Percentiles rank a stretch among this genome's conserved stretches.
phyloP scores from a whole-genome alignment of 1,140 invertebrate species.

The Neodiprion fabricii region DNA sequence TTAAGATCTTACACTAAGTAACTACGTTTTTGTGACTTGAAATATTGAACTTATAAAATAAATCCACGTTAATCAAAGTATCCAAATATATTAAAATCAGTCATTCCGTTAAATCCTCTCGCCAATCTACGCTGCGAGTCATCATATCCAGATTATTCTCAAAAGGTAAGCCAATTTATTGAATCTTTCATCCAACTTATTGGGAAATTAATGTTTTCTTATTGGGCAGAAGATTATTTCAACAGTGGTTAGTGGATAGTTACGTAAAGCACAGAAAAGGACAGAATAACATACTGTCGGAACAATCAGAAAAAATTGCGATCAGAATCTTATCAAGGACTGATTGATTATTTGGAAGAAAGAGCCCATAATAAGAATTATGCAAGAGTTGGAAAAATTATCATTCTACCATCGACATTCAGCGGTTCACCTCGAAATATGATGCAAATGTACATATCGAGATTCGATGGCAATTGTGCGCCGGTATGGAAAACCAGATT shows the following conservation, averaged over 20 bases:
- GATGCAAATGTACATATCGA: slow-evolving; percentile 48
- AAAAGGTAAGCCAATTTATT: no score
- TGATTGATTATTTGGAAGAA: slow-evolving; percentile 26
- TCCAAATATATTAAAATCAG: no score
- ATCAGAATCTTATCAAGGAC: slow-evolving; percentile 20
- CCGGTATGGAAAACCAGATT: slow-evolving; percentile 48
- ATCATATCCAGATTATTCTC: no score
- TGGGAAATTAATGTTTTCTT: slow-evolving; percentile 4
- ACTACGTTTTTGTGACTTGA: no score
- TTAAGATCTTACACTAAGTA: no score
- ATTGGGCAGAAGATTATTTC: slow-evolving; percentile 16
- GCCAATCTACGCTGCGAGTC: no score
- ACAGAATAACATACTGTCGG: background rate
- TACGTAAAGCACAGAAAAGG: slow-evolving; percentile 12
- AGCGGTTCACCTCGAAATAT: slow-evolving; percentile 50
- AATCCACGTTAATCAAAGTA: no score
- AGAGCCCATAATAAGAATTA: background rate
- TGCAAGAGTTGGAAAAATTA: slow-evolving; percentile 29
- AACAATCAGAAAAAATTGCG: slow-evolving; percentile 24
- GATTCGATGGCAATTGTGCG: slow-evolving; percentile 56
- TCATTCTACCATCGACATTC: slow-evolving; percentile 49
- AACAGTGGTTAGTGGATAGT: slow-evolving; percentile 21
- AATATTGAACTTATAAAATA: no score
- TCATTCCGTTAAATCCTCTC: no score
- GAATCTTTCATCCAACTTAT: background rate